Evolutionary conservation across 2,113 vertebrate species (phyloP).

Genomic region (Eolophus roseicapilla): DNA sequence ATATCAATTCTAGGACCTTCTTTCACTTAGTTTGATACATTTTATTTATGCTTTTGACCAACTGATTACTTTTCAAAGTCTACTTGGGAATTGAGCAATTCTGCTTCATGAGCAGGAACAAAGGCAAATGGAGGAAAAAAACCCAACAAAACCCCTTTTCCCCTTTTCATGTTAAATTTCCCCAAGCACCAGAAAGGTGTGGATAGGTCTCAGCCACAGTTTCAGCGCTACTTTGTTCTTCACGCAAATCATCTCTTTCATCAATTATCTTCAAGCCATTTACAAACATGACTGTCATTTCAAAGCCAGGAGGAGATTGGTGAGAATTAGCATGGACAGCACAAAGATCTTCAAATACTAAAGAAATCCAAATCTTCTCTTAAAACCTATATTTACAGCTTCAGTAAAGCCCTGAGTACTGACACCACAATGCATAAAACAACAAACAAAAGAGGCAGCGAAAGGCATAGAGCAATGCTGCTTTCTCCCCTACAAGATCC

Average conservation of each 20-base stretch:
- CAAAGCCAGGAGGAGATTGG: constrained; percentile 36
- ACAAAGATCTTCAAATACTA: constrained; percentile 21
- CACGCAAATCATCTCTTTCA: constrained; percentile 41
- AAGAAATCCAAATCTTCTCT: not conserved
- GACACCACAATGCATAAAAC: not conserved
- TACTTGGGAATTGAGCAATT: not conserved
- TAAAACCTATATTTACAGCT: constrained; percentile 8
- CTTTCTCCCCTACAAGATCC: not conserved
- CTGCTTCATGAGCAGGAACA: not conserved
- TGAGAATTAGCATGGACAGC: constrained; percentile 37
- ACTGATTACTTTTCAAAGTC: not conserved
- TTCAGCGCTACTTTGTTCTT: constrained; percentile 50
- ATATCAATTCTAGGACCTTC: not conserved
- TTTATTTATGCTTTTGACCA: not conserved
- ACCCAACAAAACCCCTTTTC: not conserved
- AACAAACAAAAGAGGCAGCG: not conserved
- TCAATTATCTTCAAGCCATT: constrained; percentile 36
- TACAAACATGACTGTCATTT: not conserved
- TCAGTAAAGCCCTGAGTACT: not conserved
- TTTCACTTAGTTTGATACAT: not conserved
- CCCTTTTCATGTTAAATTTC: not conserved
- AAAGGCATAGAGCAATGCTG: not conserved
- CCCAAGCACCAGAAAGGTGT: constrained; percentile 23
- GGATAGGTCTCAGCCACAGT: constrained; percentile 18
- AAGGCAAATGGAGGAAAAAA: not conserved